Evolutionary conservation across 2,113 vertebrate genomes (phyloP).

Genomic region (Sceloporus undulatus): DNA sequence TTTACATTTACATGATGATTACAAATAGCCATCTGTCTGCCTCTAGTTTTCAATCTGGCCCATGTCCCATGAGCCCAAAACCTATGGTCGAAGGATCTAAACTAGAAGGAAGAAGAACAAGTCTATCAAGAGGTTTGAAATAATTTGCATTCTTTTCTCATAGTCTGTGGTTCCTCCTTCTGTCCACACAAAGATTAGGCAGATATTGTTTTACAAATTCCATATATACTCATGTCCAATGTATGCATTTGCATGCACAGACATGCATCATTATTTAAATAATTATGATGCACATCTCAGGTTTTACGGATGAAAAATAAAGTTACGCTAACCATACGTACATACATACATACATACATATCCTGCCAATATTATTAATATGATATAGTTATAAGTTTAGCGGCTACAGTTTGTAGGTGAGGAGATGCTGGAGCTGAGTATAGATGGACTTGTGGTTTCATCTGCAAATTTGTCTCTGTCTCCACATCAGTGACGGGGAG

Average conservation of each 20-base stretch:
- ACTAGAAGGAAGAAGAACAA: constrained; percentile 61
- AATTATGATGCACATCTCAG: constrained; percentile 27
- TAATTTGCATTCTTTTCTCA: constrained; percentile 82
- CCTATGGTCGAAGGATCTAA: constrained; percentile 71
- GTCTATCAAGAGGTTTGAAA: constrained; percentile 70
- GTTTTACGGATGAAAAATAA: background rate
- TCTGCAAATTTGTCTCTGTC: no score
- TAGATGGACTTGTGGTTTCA: no score
- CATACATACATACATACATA: no score
- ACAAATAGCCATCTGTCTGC: constrained; percentile 82
- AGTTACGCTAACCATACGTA: background rate
- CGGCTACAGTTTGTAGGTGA: background rate
- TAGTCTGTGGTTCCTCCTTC: constrained; percentile 55
- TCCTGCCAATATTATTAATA: constrained; percentile 74
- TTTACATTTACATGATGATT: constrained; percentile 80
- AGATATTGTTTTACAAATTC: constrained; percentile 44
- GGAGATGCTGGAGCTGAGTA: no score
- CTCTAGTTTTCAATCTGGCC: constrained; percentile 76
- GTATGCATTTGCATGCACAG: background rate
- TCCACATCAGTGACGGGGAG: no score
- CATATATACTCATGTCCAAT: background rate
- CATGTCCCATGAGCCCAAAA: constrained; percentile 67
- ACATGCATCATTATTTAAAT: background rate
- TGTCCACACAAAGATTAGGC: background rate
- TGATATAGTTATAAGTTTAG: constrained; percentile 30